A percentile compares a stretch with the other conserved stretches of the same genome.
Evolutionary conservation across 2,797 vertebrate genomes (phyloP).

Genomic region (Falco columbarius): DNA sequence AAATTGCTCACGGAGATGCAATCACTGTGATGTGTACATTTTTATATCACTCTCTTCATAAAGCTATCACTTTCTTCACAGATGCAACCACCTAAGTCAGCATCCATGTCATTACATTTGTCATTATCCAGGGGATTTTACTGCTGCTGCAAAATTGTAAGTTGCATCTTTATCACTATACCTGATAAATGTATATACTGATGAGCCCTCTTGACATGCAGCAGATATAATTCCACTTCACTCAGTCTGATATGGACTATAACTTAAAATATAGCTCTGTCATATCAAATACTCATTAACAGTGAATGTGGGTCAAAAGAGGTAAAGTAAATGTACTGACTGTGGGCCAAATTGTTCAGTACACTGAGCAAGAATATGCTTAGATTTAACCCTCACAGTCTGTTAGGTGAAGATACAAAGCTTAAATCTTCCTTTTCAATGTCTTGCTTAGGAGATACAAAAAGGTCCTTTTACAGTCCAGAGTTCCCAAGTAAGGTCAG

Average conservation of each 20-base stretch:
- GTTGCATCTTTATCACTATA: not conserved
- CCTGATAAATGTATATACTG: not conserved
- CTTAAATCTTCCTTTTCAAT: not conserved
- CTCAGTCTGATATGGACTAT: not conserved
- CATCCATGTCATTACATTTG: not conserved
- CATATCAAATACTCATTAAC: not conserved
- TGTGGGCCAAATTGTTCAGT: not conserved
- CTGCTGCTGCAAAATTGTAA: not conserved
- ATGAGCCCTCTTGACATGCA: not conserved
- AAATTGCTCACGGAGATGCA: not conserved
- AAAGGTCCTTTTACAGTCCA: not conserved
- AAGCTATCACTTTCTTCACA: not conserved
- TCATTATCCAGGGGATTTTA: conserved; percentile 20
- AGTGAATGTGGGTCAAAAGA: not conserved
- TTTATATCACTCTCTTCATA: not conserved
- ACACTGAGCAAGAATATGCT: not conserved
- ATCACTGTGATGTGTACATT: not conserved
- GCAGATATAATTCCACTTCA: not conserved
- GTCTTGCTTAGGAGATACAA: not conserved
- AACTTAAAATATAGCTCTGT: not conserved
- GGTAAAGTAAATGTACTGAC: not conserved
- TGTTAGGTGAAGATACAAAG: not conserved
- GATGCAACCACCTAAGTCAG: not conserved
- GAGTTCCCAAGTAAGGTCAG: not conserved
- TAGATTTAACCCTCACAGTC: not conserved